These are phyloP conservation scores for Galerucella calmariensis DNA, from an alignment of 2,888 invertebrate genomes.

Conservation along the genomic window DNA sequence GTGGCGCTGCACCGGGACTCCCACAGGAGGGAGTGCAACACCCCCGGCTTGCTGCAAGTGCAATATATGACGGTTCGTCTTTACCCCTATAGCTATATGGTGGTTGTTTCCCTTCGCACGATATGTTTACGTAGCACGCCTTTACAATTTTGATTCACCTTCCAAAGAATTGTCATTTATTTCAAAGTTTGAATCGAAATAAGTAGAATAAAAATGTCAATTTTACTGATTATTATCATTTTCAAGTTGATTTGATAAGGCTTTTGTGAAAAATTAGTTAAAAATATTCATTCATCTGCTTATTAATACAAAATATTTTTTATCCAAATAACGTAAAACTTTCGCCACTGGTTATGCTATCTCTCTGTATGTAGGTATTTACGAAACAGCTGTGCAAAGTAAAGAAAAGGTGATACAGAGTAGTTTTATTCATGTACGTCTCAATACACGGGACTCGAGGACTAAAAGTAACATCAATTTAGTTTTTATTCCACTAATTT, in stretches of 20 bases:
- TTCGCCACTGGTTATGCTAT: not conserved
- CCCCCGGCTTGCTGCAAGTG: constrained; percentile 57
- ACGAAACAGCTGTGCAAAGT: constrained; percentile 6
- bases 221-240: too few relatives aligned
- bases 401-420: not conserved
- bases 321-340: not conserved
- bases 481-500: not conserved
- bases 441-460: not conserved
- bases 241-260: too few relatives aligned
- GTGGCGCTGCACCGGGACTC: constrained; percentile 59
- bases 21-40: constrained; percentile 52
- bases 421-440: not conserved
- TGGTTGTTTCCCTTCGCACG: constrained; percentile 17
- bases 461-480: not conserved
- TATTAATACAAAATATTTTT: not conserved
- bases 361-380: not conserved
- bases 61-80: constrained; percentile 58
- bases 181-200: not conserved
- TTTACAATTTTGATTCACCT: constrained; percentile 23
- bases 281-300: too few relatives aligned
- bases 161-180: not conserved
- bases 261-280: too few relatives aligned
- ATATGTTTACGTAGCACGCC: constrained; percentile 19
- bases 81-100: constrained; percentile 30
- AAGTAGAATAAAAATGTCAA: too few relatives aligned